Evolutionary conservation across 2,797 vertebrate species (phyloP), one percentile per base, ranked within the genome.

Genomic region (Sebastes miniatus): DNA sequence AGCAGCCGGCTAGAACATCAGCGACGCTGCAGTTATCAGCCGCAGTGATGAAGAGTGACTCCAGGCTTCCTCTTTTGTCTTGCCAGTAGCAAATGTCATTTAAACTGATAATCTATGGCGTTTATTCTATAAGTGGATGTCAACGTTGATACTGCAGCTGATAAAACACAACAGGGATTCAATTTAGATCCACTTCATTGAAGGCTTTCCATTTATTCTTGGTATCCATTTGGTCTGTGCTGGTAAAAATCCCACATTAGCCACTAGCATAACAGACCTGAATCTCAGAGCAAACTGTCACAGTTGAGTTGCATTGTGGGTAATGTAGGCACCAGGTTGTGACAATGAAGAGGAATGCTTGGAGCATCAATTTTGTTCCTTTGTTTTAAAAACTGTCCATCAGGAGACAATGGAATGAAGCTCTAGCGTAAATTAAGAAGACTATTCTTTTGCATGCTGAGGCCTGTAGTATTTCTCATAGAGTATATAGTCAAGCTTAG

Each of bases 21-120:
- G 24, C 14, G 13, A 56, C 47, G 4, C 54, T 7, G 25, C 58
- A 5, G 62, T 79, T 71, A 77, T 69, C 82, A 74, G 75, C 56
- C 14, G n/a, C 77, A 9, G 65, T 58, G 39, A 81, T 81, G 78
- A 72, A 73, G 52, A 68, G 69, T 3, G 68, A 83, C 80, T 57
- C 31, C 59, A 0, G 65, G 32, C 25, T 65, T 79, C 65, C 31
- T 84, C 77, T 18, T 77, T 70, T 68, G 73, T 70, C 81, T 78
- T 27, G 62, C 67, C 43, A 58, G 8, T 22, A 32, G 29, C 1
- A 73, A 72, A 77, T 22, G 54, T 39, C 8, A 3, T 68, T 79
- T 69, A 58, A 72, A 65, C 32, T 34, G 61, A 58, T 76, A 59
- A 64, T 76, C 65, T 68, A 3, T 39, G 32, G 76, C 4, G 27